Evolutionary conservation across 1,140 invertebrate genomes (phyloP).

Genomic region (Galendromus occidentalis): DNA sequence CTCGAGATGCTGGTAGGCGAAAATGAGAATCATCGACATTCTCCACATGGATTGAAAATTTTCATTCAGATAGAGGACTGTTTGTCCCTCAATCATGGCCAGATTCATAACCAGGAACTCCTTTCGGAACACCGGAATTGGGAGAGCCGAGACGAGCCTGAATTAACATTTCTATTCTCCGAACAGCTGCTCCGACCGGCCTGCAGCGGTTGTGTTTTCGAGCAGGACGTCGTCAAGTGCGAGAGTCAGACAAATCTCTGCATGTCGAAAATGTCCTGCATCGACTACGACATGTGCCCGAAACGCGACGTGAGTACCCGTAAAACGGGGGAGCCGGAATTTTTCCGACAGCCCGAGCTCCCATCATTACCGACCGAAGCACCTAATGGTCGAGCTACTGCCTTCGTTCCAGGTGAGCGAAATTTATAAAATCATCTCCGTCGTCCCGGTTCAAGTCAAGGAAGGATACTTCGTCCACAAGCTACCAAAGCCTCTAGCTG

Average conservation of each 20-base stretch:
- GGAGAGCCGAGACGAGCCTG: conserved; percentile 15
- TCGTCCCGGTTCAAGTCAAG: conserved; percentile 17
- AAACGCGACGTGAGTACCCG: background rate
- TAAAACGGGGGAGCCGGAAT: no score
- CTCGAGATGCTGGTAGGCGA: conserved; percentile 13
- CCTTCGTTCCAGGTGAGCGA: conserved; percentile 12
- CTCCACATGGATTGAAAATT: no score
- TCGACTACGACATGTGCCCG: conserved; percentile 8
- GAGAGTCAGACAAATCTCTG: background rate
- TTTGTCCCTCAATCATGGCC: conserved; percentile 12
- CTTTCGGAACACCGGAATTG: background rate
- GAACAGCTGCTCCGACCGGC: conserved; percentile 7
- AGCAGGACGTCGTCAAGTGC: background rate
- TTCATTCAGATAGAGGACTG: no score
- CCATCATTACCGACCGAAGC: conserved; percentile 13
- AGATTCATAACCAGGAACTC: background rate
- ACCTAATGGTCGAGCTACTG: conserved; percentile 12
- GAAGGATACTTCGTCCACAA: conserved; percentile 16
- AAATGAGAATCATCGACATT: no score
- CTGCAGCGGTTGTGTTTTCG: background rate
- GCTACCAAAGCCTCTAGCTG: conserved; percentile 14
- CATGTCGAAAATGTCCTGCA: background rate
- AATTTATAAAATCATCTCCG: conserved; percentile 16
- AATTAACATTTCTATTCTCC: conserved; percentile 15
- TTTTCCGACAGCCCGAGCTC: no score